Percentiles rank a stretch among this genome's conserved stretches.
These are phyloP conservation scores for Nomada fucata DNA, from an alignment of 2,888 invertebrate species.

Conservation along the genomic window DNA sequence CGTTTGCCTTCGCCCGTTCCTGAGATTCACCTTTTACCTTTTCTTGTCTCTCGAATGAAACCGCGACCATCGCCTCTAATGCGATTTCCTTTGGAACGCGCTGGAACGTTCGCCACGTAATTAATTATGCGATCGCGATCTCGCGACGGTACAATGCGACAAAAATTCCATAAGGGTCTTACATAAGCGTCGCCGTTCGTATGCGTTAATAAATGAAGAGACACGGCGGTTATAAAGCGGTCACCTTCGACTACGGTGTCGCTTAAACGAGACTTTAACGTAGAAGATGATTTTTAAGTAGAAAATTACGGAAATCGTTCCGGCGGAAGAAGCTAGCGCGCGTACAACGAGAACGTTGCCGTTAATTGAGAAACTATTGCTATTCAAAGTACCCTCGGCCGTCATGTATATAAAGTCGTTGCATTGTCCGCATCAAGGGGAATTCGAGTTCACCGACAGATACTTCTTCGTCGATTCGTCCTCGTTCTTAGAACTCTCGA, in stretches of 20 bases:
- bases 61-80: background rate
- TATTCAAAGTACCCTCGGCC: background rate
- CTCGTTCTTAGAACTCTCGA: too few species aligned
- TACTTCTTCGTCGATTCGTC: background rate
- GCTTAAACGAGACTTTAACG: background rate
- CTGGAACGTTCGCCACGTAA: background rate
- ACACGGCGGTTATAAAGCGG: background rate
- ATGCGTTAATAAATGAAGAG: background rate
- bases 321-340: background rate
- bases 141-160: background rate
- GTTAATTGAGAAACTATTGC: background rate
- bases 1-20: background rate
- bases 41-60: background rate
- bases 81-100: conserved; percentile 3
- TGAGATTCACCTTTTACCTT: background rate
- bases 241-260: background rate
- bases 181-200: background rate
- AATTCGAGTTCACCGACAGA: background rate
- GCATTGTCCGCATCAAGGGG: background rate
- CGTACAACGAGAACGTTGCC: background rate
- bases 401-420: background rate
- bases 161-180: background rate
- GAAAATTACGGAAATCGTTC: background rate
- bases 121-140: conserved; percentile 6
- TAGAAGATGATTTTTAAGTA: background rate